Percentiles rank a stretch among this genome's conserved stretches.
phyloP scores from a whole-genome alignment of 2,797 vertebrate species.

The Xyrichtys novacula region DNA sequence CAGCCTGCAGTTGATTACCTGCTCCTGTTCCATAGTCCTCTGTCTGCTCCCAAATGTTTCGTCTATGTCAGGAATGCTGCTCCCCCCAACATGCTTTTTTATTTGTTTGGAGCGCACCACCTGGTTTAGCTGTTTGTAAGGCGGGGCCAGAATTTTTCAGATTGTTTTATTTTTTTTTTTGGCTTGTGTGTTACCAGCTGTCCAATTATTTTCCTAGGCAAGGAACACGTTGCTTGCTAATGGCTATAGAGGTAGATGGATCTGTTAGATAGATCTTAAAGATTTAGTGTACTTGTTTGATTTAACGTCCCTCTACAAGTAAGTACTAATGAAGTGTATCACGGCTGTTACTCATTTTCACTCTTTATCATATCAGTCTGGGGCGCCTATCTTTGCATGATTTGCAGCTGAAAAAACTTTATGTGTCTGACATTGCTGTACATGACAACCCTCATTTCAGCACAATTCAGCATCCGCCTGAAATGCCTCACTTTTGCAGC shows the following conservation, averaged over 20 bases:
- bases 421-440: too few species aligned
- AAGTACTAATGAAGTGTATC: neutral
- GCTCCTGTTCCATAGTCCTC: conserved; percentile 52
- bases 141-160: conserved; percentile 47
- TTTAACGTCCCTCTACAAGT: neutral
- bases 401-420: too few species aligned
- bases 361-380: too few species aligned
- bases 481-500: too few species aligned
- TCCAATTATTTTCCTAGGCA: conserved; percentile 30
- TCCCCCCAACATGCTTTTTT: conserved; percentile 58
- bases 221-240: conserved; percentile 11
- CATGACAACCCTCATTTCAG: too few species aligned
- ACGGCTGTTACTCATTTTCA: too few species aligned
- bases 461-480: too few species aligned
- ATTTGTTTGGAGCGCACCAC: conserved; percentile 72
- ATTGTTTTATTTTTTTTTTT: conserved; percentile 38
- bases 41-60: conserved; percentile 56
- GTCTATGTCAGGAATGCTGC: conserved; percentile 71
- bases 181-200: conserved; percentile 42
- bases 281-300: conserved; percentile 4
- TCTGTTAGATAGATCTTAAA: neutral
- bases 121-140: conserved; percentile 73
- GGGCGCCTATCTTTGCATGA: too few species aligned
- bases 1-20: conserved; percentile 65
- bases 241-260: conserved; percentile 1